Conservation (phyloP, 2,113 vertebrate species). For the Cheilinus undulatus region DNA sequence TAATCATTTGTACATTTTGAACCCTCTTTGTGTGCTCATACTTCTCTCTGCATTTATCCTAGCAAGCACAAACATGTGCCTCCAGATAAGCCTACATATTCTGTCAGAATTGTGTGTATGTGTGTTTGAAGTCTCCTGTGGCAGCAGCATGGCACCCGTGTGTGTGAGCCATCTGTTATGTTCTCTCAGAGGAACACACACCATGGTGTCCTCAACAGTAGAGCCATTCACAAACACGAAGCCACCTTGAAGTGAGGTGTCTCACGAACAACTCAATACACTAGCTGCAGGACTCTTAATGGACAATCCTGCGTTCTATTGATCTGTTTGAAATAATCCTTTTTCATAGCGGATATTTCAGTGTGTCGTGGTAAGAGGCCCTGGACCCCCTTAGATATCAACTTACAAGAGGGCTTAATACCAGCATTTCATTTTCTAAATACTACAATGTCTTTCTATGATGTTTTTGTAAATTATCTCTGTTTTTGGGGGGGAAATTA, state of each 20-base stretch:
- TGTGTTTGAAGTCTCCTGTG: slow-evolving; percentile 69
- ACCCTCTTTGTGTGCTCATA: slow-evolving; percentile 1
- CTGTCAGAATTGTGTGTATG: slow-evolving; percentile 13
- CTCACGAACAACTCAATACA: slow-evolving; percentile 20
- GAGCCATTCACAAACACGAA: slow-evolving; percentile 76
- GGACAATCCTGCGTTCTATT: background rate
- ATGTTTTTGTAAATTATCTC: too few relatives aligned
- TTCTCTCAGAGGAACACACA: slow-evolving; percentile 77
- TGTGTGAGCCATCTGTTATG: slow-evolving; percentile 84
- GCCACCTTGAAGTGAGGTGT: slow-evolving; percentile 40
- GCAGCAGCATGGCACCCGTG: slow-evolving; percentile 75
- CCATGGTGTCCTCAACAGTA: slow-evolving; percentile 55
- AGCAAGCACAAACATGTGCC: slow-evolving; percentile 18
- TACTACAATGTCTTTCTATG: too few relatives aligned
- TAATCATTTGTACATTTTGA: slow-evolving; percentile 20
- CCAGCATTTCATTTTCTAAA: background rate
- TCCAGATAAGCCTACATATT: slow-evolving; percentile 25
- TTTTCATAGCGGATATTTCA: slow-evolving; percentile 7
- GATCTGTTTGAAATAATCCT: background rate
- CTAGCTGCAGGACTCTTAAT: slow-evolving; percentile 10
- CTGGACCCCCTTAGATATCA: background rate
- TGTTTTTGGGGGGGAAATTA: too few relatives aligned
- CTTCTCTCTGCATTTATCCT: slow-evolving; percentile 12
- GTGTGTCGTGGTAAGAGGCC: background rate
- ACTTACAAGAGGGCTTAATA: background rate